Evolutionary conservation across 2,888 invertebrate species (phyloP), one percentile per base, ranked within the genome.

Genomic region (Hyposoter dolosus): DNA sequence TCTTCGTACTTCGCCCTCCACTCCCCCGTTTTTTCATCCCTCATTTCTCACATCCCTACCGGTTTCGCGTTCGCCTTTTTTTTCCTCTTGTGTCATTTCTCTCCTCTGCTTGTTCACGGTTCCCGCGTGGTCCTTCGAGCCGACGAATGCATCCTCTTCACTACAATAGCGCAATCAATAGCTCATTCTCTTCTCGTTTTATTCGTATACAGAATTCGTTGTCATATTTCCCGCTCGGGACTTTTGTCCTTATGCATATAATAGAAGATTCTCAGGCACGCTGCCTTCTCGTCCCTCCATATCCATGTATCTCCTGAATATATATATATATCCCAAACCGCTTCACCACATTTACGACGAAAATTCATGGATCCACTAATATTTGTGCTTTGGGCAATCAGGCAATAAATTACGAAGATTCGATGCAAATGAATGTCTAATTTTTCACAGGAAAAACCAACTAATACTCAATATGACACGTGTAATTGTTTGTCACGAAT

Each of bases 81-180:
- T 40, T 60, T 74, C 32, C 32, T 77, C 63, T 15, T 72, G 45
- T 23, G 23, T 78, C 63, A 60, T 50, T 74, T 77, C 63, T 45
- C 40, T 56, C 47, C 35, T 40, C 50, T 32, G 9, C 60, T 74
- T 83, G 86, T 83, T 83, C 81, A 76, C 83, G 65, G 82, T 85
- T 78, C 77, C 76, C 72, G 83, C 60, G 83, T 53, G 85, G 81
- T 87, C 81, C 83, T 81, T 78, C 23, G 68, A 78, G 50, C 75
- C 79, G 56, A 69, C 83, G 80, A 85, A 83, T 72, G 80, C 86
- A 80, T 86, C 77, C 83, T 80, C 85, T 82, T 69, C 79, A 74
- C 80, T 81, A 87, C 87, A 87, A 87, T 87, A 83, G 83, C 69
- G 85, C 87, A 87, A 87, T 87, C 87, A 87, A 87, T 87, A 87